Percentiles rank a stretch among this genome's conserved stretches.
These are phyloP conservation scores for Mastomys natalensis DNA, from an alignment of 2,113 vertebrate genomes.

Conservation along the genomic window DNA sequence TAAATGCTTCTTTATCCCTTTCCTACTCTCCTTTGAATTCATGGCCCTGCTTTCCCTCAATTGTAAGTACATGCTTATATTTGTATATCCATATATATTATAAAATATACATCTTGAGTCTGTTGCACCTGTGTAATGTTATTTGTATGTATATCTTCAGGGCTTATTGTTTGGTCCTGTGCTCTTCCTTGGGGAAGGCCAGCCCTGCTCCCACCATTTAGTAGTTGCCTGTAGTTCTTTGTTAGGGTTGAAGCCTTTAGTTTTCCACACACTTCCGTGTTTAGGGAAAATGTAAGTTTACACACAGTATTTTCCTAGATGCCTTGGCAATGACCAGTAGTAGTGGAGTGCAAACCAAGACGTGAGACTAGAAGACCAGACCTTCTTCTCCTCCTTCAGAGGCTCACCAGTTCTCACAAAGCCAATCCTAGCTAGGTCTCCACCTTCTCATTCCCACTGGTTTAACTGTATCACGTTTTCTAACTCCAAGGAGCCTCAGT, in stretches of 20 bases:
- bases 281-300: conserved; percentile 26
- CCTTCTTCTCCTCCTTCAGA: background rate
- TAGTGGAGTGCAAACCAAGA: background rate
- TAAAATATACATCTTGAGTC: background rate
- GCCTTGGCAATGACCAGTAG: background rate
- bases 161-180: no score
- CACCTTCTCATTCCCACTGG: conserved; percentile 35
- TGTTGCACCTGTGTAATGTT: background rate
- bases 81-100: background rate
- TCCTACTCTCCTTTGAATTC: no score
- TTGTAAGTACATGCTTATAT: background rate
- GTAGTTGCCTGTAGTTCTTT: background rate
- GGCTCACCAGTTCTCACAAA: conserved; percentile 16
- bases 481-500: background rate
- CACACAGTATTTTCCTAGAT: background rate
- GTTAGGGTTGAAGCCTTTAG: background rate
- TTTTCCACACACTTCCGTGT: conserved; percentile 27
- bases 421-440: background rate
- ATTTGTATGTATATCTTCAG: background rate
- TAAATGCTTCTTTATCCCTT: background rate
- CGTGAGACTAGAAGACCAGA: conserved; percentile 35
- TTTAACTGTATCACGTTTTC: conserved; percentile 1
- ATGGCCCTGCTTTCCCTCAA: background rate
- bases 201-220: background rate
- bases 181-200: background rate